These are phyloP conservation scores for Tribolium castaneum DNA, from an alignment of 1,140 invertebrate species.

Conservation along the genomic window DNA sequence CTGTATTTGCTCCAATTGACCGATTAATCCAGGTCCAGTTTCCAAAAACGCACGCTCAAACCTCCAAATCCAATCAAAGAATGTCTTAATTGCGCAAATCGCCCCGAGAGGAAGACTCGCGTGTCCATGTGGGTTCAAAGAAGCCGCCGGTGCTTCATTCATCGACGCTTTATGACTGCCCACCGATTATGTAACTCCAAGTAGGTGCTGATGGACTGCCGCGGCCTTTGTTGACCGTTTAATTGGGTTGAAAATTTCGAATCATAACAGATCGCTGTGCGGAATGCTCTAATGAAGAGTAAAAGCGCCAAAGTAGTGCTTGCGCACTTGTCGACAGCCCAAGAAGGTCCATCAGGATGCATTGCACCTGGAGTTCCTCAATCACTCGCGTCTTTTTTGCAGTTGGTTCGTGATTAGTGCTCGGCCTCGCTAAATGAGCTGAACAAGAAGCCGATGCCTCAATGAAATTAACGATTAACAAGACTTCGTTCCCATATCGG, in stretches of 20 bases:
- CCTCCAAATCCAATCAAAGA: background rate
- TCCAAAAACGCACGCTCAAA: background rate
- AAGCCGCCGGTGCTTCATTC: slow-evolving; percentile 33
- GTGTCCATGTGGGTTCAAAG: slow-evolving; percentile 14
- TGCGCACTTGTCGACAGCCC: background rate
- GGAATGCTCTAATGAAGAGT: background rate
- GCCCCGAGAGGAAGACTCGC: background rate
- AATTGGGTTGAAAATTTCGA: slow-evolving; percentile 30
- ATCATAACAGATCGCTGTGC: background rate
- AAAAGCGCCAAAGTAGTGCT: background rate
- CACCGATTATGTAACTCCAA: slow-evolving; percentile 38
- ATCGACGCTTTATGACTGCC: slow-evolving; percentile 39
- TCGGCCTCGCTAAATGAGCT: slow-evolving; percentile 9
- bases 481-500: slow-evolving; percentile 23
- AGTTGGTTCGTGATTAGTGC: background rate
- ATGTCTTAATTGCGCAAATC: slow-evolving; percentile 19
- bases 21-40: background rate
- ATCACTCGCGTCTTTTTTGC: slow-evolving; percentile 3
- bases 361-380: background rate
- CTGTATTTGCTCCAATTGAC: slow-evolving; percentile 1
- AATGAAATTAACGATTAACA: slow-evolving; percentile 34
- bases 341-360: background rate
- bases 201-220: slow-evolving; percentile 40
- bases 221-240: slow-evolving; percentile 36
- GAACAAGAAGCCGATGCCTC: slow-evolving; percentile 15